A percentile compares a stretch with the other conserved stretches of the same genome.
Evolutionary conservation across 1,140 invertebrate genomes (phyloP).

Genomic region (Drosophila tsacasi): DNA sequence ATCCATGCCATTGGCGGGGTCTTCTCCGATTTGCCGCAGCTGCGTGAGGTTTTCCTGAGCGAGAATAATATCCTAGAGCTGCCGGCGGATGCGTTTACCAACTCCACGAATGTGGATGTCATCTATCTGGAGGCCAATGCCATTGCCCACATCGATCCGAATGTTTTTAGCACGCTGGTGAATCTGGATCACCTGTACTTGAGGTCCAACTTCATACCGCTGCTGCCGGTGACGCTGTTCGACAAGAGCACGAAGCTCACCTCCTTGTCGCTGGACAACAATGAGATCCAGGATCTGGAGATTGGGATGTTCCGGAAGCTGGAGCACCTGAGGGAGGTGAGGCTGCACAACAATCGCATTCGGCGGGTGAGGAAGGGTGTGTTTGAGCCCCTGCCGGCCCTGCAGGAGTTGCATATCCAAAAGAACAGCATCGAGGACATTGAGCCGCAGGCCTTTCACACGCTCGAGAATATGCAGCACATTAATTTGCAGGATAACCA

Average conservation of each 20-base stretch:
- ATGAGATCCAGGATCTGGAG: slow-evolving; percentile 93
- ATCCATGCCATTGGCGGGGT: slow-evolving; percentile 93
- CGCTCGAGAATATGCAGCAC: slow-evolving; percentile 93
- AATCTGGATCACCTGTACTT: slow-evolving; percentile 94
- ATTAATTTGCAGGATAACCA: slow-evolving; percentile 94
- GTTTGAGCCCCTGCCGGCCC: slow-evolving; percentile 91
- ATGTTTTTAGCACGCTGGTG: slow-evolving; percentile 89
- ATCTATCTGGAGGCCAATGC: slow-evolving; percentile 96
- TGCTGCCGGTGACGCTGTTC: slow-evolving; percentile 91
- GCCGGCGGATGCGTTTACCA: slow-evolving; percentile 92
- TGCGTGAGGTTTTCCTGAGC: slow-evolving; percentile 93
- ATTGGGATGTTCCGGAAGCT: slow-evolving; percentile 92
- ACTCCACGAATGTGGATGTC: slow-evolving; percentile 91
- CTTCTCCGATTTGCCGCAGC: slow-evolving; percentile 91
- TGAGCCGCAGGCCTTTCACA: slow-evolving; percentile 93
- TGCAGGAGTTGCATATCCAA: slow-evolving; percentile 94
- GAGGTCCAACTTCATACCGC: slow-evolving; percentile 93
- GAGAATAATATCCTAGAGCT: slow-evolving; percentile 96
- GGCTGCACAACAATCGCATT: slow-evolving; percentile 94
- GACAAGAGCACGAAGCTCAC: slow-evolving; percentile 90
- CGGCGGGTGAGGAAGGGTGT: slow-evolving; percentile 90
- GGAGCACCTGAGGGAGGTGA: slow-evolving; percentile 91
- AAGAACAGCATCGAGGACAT: slow-evolving; percentile 93
- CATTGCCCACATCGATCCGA: slow-evolving; percentile 90
- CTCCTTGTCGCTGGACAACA: slow-evolving; percentile 95